Conservation (phyloP, 2,113 vertebrate species). For the Glaucomys volans region DNA sequence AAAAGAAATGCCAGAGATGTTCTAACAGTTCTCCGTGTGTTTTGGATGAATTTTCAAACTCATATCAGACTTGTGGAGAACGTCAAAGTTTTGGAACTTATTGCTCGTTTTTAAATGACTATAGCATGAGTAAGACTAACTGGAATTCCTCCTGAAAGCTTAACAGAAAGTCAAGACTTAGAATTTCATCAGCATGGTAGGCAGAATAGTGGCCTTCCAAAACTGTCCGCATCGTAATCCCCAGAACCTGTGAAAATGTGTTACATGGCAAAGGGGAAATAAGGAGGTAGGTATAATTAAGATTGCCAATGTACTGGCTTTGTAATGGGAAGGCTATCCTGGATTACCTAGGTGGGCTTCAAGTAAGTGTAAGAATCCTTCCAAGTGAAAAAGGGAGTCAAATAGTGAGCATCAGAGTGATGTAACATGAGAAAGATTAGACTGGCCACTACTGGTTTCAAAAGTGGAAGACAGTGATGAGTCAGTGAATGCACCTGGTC, state of each 20-base stretch:
- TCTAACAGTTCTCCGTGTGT: not conserved
- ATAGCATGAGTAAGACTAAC: not conserved
- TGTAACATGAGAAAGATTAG: not conserved
- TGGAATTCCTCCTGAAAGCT: not conserved
- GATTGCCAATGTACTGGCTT: not conserved
- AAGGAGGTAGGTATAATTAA: not conserved
- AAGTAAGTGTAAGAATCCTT: not conserved
- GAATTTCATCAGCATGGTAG: not conserved
- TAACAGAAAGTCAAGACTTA: not conserved
- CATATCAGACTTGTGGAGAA: not conserved
- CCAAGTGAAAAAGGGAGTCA: not conserved
- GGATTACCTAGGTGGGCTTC: not conserved
- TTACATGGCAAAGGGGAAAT: not conserved
- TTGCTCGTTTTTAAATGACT: not conserved
- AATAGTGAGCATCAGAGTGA: not conserved
- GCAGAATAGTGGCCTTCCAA: not conserved
- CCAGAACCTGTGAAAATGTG: not conserved
- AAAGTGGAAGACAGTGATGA: not conserved
- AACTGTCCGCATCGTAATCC: not conserved
- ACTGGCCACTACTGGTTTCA: not conserved
- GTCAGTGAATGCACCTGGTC: not conserved
- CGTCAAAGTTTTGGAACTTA: conserved; percentile 16
- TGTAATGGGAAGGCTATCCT: not conserved
- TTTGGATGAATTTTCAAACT: not conserved
- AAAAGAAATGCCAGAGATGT: not conserved